Percentiles rank a stretch among this genome's conserved stretches.
Evolutionary conservation across 2,113 vertebrate species (phyloP).

Genomic region (Etheostoma cragini): DNA sequence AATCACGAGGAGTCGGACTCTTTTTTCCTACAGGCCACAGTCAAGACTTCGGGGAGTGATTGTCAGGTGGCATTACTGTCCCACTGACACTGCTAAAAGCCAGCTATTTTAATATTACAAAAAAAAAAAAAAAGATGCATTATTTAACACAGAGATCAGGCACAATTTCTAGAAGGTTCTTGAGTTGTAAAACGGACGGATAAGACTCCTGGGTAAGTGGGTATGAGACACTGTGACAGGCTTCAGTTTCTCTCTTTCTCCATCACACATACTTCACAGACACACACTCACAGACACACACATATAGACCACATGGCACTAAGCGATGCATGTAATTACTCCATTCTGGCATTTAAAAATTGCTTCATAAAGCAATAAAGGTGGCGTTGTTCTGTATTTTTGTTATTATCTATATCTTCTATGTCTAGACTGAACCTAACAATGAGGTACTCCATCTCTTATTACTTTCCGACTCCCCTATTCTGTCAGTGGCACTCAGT

Average conservation of each 20-base stretch:
- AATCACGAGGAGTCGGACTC: conserved; percentile 76
- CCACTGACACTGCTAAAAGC: conserved; percentile 76
- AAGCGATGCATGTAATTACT: not conserved
- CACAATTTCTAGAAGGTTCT: conserved; percentile 74
- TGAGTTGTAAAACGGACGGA: conserved; percentile 64
- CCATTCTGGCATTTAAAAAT: not conserved
- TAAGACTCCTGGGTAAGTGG: conserved; percentile 57
- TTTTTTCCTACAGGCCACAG: conserved; percentile 74
- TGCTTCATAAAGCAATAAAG: not conserved
- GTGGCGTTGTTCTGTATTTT: not conserved
- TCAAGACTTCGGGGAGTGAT: conserved; percentile 79
- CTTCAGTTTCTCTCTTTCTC: conserved; percentile 3
- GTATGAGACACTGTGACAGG: conserved; percentile 33
- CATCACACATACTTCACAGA: not conserved
- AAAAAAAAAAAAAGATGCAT: conserved; percentile 85
- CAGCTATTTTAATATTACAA: conserved; percentile 82
- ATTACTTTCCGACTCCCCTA: not conserved
- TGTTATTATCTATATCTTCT: not conserved
- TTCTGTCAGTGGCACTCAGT: not conserved
- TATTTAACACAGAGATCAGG: conserved; percentile 82
- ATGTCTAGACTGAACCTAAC: not conserved
- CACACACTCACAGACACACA: not conserved
- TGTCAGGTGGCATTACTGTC: conserved; percentile 86
- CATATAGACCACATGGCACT: not conserved
- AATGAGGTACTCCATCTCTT: not conserved